Base-by-base conservation (phyloP, 37 sponge, comb jelly and placozoan species). In the Spongilla lacustris region DNA sequence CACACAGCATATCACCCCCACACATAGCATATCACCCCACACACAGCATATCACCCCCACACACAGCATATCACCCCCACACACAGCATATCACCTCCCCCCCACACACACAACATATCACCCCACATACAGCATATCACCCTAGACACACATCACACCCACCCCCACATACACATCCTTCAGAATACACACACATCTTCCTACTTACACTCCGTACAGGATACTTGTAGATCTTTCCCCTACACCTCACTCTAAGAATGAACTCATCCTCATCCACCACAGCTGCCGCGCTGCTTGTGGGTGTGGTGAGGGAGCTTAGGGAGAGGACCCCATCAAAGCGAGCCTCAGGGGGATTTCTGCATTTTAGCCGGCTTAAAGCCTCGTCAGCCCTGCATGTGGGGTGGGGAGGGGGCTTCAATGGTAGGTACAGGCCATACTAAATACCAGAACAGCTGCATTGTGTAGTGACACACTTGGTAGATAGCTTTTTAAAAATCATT, bases 211-310 rank as follows among this genome's bases (percentile, higher is more conserved):
- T 83, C 14, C 83, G 38, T 19, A 87, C 69, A 14, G 30, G 73
- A 58, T 71, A 91, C 37, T 78, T 86, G 74, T 79, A 77, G 9
- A 91, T 30, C 50, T 83, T 86, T 38, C 92, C 92, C 33, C 74
- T 69, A 58, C 88, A 91, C 23, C 92, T 67, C 24, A 91, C 84
- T 73, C 92, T 76, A 10, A 91, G 71, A 14, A 74, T 91, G 84
- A 91, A 66, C 31, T 50, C 32, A 21, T 67, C 33, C 4, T 70
- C 69, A 25, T 14, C 66, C 69, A 26, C 41, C 2, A 28, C 36
- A 26, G 25, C 30, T 5, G 49, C 36, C 14, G 77, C 21, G 31
- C 10, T 23, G 33, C 13, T 4, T 14, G 74, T 28, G 17, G 79
- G 78, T 17, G 78, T 50, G 34, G 2, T 33, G 37, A 36, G 2